Evolutionary conservation across 2,888 invertebrate species (phyloP).

Genomic region (Ornithoptera priamus): DNA sequence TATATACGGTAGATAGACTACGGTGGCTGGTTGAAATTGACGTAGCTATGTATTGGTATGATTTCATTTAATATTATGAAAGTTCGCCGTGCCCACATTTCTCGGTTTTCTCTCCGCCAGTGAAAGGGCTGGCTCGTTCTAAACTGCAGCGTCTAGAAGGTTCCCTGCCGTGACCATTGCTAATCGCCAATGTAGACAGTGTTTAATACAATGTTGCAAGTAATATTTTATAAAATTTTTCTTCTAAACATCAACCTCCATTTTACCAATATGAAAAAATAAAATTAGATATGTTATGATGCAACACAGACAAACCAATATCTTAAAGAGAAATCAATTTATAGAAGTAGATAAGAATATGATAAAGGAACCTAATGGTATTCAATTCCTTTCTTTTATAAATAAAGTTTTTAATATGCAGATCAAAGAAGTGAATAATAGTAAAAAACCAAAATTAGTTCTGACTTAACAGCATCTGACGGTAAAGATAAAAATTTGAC

Average conservation of each 20-base stretch:
- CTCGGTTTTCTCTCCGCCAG: conserved; percentile 51
- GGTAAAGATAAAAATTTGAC: too few species aligned
- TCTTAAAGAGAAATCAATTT: too few species aligned
- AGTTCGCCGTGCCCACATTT: conserved; percentile 41
- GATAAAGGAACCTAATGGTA: too few species aligned
- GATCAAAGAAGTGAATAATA: too few species aligned
- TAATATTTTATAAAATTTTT: background rate
- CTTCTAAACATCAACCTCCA: background rate
- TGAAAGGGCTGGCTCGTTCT: conserved; percentile 51
- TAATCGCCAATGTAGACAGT: conserved; percentile 28
- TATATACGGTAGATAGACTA: background rate
- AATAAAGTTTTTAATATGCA: too few species aligned
- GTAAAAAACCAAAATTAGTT: too few species aligned
- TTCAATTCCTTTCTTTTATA: too few species aligned
- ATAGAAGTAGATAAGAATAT: too few species aligned
- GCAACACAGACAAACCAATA: background rate
- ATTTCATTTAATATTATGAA: conserved; percentile 37
- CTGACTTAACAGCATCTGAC: too few species aligned
- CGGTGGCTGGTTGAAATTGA: background rate
- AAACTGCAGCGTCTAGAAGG: conserved; percentile 39
- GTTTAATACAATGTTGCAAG: background rate
- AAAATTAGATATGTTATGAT: background rate
- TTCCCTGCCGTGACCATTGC: conserved; percentile 38
- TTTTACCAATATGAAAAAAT: background rate
- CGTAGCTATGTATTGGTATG: conserved; percentile 32